These are phyloP conservation scores for Phoeniculus purpureus DNA, from an alignment of 2,797 vertebrate genomes.

Conservation along the genomic window DNA sequence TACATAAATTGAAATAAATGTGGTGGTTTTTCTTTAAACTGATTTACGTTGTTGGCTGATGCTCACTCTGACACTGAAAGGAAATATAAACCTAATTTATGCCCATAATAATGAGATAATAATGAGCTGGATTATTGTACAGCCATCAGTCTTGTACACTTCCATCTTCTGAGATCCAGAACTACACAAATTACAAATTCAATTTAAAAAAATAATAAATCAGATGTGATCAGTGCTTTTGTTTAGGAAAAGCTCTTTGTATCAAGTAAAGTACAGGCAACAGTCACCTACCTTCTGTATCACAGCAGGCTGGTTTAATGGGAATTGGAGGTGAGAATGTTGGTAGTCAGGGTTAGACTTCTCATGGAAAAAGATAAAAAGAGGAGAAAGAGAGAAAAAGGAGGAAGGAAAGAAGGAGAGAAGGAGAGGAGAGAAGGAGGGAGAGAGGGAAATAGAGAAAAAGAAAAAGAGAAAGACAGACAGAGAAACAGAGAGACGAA, in stretches of 20 bases:
- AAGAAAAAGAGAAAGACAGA: too few species aligned
- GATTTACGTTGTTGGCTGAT: neutral
- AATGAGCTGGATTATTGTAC: neutral
- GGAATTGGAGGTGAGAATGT: neutral
- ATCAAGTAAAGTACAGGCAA: neutral
- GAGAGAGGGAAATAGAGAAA: too few species aligned
- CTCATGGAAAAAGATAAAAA: neutral
- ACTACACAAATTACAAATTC: neutral
- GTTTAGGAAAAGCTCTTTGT: conserved; percentile 7
- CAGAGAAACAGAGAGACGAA: too few species aligned
- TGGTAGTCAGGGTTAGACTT: neutral
- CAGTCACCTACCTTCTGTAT: neutral
- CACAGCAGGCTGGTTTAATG: neutral
- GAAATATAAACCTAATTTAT: conserved; percentile 20
- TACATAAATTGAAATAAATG: neutral
- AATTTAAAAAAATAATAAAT: neutral
- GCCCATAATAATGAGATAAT: neutral
- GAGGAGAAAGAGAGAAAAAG: too few species aligned
- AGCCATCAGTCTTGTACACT: neutral
- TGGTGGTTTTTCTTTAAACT: neutral
- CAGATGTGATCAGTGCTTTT: neutral
- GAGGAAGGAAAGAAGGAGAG: too few species aligned
- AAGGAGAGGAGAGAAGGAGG: too few species aligned
- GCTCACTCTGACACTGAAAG: neutral
- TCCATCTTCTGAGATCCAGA: neutral